Percentiles rank a stretch among this genome's conserved stretches.
Evolutionary conservation across 2,113 vertebrate species (phyloP).

Genomic region (Trinectes maculatus): DNA sequence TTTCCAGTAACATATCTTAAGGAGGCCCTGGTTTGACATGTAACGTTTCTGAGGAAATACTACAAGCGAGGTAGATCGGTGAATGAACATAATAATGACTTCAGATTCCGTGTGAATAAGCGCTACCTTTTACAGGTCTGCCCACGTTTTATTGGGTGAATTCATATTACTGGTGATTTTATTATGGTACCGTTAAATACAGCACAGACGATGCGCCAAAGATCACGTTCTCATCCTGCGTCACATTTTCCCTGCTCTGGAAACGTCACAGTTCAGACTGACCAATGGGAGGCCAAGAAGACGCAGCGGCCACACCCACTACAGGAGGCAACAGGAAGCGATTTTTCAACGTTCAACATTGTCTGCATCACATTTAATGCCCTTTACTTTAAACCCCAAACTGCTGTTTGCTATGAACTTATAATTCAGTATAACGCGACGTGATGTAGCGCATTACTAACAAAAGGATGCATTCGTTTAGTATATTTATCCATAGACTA

Average conservation of each 20-base stretch:
- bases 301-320: constrained; percentile 60
- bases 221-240: constrained; percentile 81
- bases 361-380: constrained; percentile 2
- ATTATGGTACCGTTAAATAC: neutral
- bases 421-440: rapidly evolving
- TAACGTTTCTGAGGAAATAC: neutral
- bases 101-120: too few relatives aligned
- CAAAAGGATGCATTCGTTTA: too few relatives aligned
- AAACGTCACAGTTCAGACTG: constrained; percentile 39
- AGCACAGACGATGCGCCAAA: constrained; percentile 62
- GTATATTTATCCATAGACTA: too few relatives aligned
- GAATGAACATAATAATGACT: neutral
- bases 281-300: constrained; percentile 56
- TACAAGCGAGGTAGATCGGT: neutral
- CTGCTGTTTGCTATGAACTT: neutral
- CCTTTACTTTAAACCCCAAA: rapidly evolving
- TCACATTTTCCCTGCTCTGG: constrained; percentile 78
- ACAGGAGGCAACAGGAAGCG: constrained; percentile 66
- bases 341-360: neutral
- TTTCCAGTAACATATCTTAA: rapidly evolving
- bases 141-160: too few relatives aligned
- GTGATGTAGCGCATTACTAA: neutral
- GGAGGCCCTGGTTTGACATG: rapidly evolving
- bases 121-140: too few relatives aligned
- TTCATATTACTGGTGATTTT: too few relatives aligned